Percentiles rank a stretch among this genome's conserved stretches.
These are phyloP conservation scores for Coturnix japonica DNA, from an alignment of 2,113 vertebrate genomes.

Conservation along the genomic window DNA sequence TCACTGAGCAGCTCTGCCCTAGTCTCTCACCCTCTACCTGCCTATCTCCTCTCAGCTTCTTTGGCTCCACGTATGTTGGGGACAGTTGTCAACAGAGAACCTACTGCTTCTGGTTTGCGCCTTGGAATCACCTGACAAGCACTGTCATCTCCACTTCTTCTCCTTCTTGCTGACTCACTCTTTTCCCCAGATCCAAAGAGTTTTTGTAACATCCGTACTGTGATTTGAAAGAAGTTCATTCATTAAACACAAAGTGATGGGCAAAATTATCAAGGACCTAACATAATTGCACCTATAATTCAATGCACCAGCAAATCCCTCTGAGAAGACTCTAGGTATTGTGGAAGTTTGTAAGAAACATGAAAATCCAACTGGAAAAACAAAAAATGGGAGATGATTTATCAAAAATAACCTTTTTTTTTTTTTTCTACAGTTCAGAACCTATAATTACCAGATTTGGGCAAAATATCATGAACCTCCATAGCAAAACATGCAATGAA, in stretches of 20 bases:
- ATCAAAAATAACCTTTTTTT: fast-evolving
- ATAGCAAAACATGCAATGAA: background rate
- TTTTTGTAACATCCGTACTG: background rate
- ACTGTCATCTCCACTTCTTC: background rate
- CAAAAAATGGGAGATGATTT: background rate
- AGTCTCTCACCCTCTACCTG: background rate
- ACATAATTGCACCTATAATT: background rate
- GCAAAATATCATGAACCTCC: background rate
- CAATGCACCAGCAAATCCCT: background rate
- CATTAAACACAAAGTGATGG: background rate
- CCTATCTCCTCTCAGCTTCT: background rate
- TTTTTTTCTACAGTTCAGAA: background rate
- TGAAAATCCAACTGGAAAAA: background rate
- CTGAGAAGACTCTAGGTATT: background rate
- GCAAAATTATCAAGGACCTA: background rate
- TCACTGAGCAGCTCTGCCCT: background rate
- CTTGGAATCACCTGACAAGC: background rate
- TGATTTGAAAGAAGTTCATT: background rate
- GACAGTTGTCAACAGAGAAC: background rate
- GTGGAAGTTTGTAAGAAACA: background rate
- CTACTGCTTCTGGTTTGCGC: background rate
- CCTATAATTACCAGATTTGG: background rate
- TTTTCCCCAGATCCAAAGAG: background rate
- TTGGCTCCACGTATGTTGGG: background rate
- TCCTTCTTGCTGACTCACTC: background rate